These are phyloP conservation scores for Lydus trimaculatus DNA, from an alignment of 2,888 invertebrate species.

Conservation along the genomic window DNA sequence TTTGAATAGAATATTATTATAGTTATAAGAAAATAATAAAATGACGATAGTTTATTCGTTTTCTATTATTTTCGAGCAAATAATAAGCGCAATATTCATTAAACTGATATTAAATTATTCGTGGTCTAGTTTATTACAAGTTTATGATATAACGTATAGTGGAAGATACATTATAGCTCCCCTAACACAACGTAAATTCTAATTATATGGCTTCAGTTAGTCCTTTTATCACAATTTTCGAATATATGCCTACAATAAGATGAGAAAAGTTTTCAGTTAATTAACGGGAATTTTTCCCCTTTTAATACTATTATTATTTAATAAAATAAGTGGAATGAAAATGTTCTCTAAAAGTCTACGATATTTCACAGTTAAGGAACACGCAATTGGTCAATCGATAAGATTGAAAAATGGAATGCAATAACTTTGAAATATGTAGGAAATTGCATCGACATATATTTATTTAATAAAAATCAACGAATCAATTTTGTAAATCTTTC, in stretches of 20 bases:
- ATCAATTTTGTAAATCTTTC: not conserved
- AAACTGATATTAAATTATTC: not conserved
- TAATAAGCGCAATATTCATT: not conserved
- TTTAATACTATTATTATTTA: not conserved
- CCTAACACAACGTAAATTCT: constrained; percentile 23
- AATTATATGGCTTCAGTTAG: constrained; percentile 22
- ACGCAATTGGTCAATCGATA: not conserved
- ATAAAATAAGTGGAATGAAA: not conserved
- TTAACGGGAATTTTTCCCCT: constrained; percentile 22
- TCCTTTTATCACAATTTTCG: constrained; percentile 16
- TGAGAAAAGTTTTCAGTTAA: constrained; percentile 27
- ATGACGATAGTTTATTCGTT: not conserved
- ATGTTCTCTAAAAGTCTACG: constrained; percentile 12
- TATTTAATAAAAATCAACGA: not conserved
- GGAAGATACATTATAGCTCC: constrained; percentile 11
- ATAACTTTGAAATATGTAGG: constrained; percentile 21
- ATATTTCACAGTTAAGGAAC: not conserved
- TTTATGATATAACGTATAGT: constrained; percentile 15
- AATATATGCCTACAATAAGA: constrained; percentile 19
- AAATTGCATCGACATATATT: constrained; percentile 22
- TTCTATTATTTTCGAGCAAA: not conserved
- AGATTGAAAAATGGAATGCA: constrained; percentile 1
- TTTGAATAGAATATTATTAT: not conserved
- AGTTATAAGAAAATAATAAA: not conserved
- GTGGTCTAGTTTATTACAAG: constrained; percentile 2